phyloP scores from a whole-genome alignment of 2,888 invertebrate genomes.

The Stenotaenia linearis region DNA sequence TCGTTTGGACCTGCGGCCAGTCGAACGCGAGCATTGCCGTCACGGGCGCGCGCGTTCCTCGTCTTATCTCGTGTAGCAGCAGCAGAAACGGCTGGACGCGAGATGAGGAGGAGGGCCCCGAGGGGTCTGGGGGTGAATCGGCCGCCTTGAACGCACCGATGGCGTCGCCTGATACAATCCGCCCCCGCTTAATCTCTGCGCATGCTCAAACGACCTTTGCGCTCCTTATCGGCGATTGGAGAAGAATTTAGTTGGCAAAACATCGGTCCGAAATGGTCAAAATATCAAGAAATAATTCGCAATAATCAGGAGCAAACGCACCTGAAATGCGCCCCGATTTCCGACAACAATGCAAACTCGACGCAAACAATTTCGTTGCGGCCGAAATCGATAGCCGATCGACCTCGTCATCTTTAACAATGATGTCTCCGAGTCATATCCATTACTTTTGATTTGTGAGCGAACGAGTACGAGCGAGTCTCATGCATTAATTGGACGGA shows the following conservation, averaged over 20 bases:
- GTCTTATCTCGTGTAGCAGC: slow-evolving; percentile 13
- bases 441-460: not conserved
- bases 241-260: slow-evolving; percentile 18
- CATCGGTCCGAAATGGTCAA: not conserved
- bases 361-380: not conserved
- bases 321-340: not conserved
- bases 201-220: slow-evolving; percentile 7
- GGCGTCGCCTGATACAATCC: slow-evolving; percentile 1
- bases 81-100: slow-evolving; percentile 15
- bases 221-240: slow-evolving; percentile 20
- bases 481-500: slow-evolving; percentile 16
- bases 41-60: slow-evolving; percentile 1
- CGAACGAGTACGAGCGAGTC: not conserved
- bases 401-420: not conserved
- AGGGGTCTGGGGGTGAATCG: slow-evolving; percentile 21
- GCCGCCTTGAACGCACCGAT: slow-evolving; percentile 21
- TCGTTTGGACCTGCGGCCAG: slow-evolving; percentile 16
- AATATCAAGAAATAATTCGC: not conserved
- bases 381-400: not conserved
- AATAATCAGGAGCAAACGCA: not conserved
- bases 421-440: not conserved
- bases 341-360: not conserved
- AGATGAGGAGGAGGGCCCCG: slow-evolving; percentile 17
- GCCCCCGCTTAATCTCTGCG: slow-evolving; percentile 17
- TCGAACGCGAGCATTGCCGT: slow-evolving; percentile 1